Evolutionary conservation across 1,140 invertebrate genomes (phyloP).

Genomic region (Tribolium castaneum): DNA sequence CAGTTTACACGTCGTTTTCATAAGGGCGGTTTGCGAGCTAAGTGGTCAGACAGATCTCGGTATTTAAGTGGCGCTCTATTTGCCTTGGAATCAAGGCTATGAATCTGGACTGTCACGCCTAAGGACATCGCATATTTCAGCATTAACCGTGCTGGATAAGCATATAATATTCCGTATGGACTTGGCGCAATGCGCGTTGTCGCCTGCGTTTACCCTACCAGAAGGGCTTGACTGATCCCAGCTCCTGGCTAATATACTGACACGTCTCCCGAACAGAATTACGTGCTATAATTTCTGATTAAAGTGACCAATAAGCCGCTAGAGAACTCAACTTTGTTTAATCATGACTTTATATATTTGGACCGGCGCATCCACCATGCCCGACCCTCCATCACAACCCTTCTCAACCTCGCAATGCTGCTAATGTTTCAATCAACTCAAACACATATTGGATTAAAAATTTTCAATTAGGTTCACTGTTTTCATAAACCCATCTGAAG

Average conservation of each 20-base stretch:
- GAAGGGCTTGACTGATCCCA: slow-evolving; percentile 36
- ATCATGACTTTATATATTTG: background rate
- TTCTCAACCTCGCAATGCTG: background rate
- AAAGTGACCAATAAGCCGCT: slow-evolving; percentile 26
- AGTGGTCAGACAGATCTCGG: slow-evolving; percentile 38
- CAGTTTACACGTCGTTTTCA: slow-evolving; percentile 10
- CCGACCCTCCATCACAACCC: background rate
- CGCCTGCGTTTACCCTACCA: slow-evolving; percentile 12
- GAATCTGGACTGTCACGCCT: slow-evolving; percentile 44
- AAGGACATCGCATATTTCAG: slow-evolving; percentile 46
- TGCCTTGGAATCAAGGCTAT: slow-evolving; percentile 45
- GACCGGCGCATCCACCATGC: background rate
- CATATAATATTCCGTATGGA: slow-evolving; percentile 45
- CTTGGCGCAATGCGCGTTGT: slow-evolving; percentile 41
- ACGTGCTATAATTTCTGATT: slow-evolving; percentile 29
- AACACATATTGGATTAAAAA: background rate
- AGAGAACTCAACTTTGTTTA: background rate
- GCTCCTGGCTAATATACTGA: slow-evolving; percentile 16
- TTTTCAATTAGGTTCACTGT: background rate
- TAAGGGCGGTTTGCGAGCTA: slow-evolving; percentile 33
- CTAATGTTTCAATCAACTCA: background rate
- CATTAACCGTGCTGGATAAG: slow-evolving; percentile 44
- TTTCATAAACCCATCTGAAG: background rate
- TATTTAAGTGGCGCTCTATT: slow-evolving; percentile 43
- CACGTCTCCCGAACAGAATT: slow-evolving; percentile 24